Evolutionary conservation across 2,888 invertebrate species (phyloP).

Genomic region (Criorhina ranunculi): DNA sequence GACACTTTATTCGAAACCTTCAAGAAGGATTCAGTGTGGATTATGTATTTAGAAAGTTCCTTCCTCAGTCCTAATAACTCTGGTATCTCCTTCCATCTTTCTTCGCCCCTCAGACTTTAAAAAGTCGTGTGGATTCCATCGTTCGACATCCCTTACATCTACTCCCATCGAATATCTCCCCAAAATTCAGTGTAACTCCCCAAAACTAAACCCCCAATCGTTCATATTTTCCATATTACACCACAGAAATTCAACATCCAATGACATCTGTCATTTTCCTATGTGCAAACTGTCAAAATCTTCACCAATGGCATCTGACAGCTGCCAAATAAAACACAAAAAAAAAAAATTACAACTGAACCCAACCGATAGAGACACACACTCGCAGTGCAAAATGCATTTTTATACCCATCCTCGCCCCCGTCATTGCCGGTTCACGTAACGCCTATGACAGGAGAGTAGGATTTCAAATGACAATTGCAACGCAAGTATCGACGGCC

Average conservation of each 20-base stretch:
- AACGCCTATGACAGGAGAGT: conserved; percentile 65
- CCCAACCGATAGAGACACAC: conserved; percentile 36
- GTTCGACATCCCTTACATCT: too few relatives aligned
- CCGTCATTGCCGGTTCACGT: background rate
- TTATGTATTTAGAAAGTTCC: too few relatives aligned
- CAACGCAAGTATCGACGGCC: conserved; percentile 74
- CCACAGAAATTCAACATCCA: conserved; percentile 53
- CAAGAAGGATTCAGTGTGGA: too few relatives aligned
- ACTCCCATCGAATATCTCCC: too few relatives aligned
- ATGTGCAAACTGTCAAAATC: conserved; percentile 61
- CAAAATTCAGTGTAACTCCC: background rate
- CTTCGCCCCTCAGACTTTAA: too few relatives aligned
- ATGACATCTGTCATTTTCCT: conserved; percentile 66
- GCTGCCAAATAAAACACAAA: conserved; percentile 53
- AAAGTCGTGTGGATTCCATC: too few relatives aligned
- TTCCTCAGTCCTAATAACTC: too few relatives aligned
- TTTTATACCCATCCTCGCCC: conserved; percentile 20
- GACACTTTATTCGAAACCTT: too few relatives aligned
- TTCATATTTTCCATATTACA: conserved; percentile 12
- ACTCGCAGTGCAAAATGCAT: conserved; percentile 50
- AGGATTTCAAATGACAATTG: conserved; percentile 76
- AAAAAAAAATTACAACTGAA: conserved; percentile 10
- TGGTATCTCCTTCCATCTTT: too few relatives aligned
- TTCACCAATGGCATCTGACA: conserved; percentile 55
- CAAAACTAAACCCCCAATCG: background rate